Base-by-base conservation (phyloP, 1,140 invertebrate species). In the Lasaia peninsularis region DNA sequence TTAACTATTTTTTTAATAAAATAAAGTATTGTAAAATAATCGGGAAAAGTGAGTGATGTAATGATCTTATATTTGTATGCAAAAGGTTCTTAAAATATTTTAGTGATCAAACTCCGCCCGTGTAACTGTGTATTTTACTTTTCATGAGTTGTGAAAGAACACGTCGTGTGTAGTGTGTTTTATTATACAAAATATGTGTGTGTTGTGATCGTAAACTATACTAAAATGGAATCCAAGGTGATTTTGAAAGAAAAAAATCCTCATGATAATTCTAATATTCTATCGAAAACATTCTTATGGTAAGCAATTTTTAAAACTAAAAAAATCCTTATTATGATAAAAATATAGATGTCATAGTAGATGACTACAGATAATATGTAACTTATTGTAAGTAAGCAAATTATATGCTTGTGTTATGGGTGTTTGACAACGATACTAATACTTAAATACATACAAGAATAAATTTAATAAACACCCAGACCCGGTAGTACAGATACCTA, bases 191-290 rank as follows among this genome's bases (percentile, higher is more conserved):
- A 28, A 32, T 12, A 24, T 24, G 10, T 24, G 11, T n/a, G 48
- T 52, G 9, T 31, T 16, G 31, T 28, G 5, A 32, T 31, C n/a
- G 12, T 28, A 1, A 9, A 16, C 32, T 14, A 24, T 40, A 12
- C 2, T 20, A 37, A n/a, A 55, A 87, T 87, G 84, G 84, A 87
- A 50, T 86, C 84, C 59, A 87, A 87, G 75, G 79, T 87, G 10
- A 68, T 74, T 50, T 64, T 87, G n/a, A 87, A 76, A 18, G 73
- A 85, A 34, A 78, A 76, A 56, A 87, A 87, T 74, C 81, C 81
- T 16, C 69, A 87, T 57, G 81, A 84, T 12, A 72, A 75, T 56
- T 76, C 82, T 1, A 86, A 80, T 64, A 33, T 84, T 37, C 12
- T 86, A 14, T 85, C 84, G 5, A 85, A 82, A 73, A 58, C 78